Base-by-base conservation (phyloP, 2,797 vertebrate species). In the Chelmon rostratus region DNA sequence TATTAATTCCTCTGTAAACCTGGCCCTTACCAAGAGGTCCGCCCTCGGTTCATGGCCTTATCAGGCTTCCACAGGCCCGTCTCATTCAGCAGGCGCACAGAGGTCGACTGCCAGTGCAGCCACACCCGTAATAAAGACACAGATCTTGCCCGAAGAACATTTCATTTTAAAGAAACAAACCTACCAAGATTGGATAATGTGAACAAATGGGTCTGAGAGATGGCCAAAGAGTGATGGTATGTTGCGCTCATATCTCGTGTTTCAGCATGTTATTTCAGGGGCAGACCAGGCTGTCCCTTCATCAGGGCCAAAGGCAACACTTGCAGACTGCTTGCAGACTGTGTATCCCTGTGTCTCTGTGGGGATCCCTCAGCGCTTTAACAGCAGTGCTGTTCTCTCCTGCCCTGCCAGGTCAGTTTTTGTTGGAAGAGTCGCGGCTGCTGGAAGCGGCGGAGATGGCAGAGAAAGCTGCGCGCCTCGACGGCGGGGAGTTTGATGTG, bases 401-500 rank as follows among this genome's bases (percentile, higher is more conserved):
- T 68, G 73, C 66, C 73, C 87, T 57, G 47, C 71, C 94, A 99
- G 98, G 98, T 94, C 98, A 99, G 83, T 99, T 99, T 96, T 96
- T 99, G 85, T 94, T 99, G 82, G 98, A 99, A 93, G 97, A 99
- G 86, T 96, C 97, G 0, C 97, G 98, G 64, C 92, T 98, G 78
- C 88, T 97, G 86, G 98, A 99, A 95, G 98, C 98, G 9, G 98
- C 98, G 1, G 97, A 98, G 91, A 99, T 99, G 98, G 98, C 98
- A 31, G 96, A 98, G 93, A 99, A 97, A 86, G 98, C 98, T 0
- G 98, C 97, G 1, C 96, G 96, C 63, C 94, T 99, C 5, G 98
- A 99, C 93, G 94, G 96, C 62, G 93, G 82, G 0, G 98, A 99
- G 91, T 99, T 99, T 87, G 98, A 99, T 82, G 98, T 99, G 89